phyloP scores from a whole-genome alignment of 2,113 vertebrate species.

The Chaenocephalus aceratus region DNA sequence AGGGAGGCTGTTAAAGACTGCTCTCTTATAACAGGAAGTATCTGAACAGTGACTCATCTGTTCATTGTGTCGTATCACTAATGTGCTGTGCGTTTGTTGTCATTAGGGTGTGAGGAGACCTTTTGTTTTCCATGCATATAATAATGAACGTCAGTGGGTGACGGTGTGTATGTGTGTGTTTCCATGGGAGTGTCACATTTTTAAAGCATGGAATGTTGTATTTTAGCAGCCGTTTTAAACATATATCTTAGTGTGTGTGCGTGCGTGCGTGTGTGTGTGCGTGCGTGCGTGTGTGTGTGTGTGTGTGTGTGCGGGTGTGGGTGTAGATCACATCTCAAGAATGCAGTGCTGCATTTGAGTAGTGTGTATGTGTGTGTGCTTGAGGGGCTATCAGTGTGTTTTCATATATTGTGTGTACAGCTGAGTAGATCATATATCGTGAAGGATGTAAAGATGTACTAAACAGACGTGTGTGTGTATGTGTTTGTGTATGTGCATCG shows the following conservation, averaged over 20 bases:
- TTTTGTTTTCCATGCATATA: slow-evolving; percentile 4
- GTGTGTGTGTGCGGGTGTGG: background rate
- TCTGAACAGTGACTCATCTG: slow-evolving; percentile 76
- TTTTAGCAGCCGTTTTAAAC: slow-evolving; percentile 13
- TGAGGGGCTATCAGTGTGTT: slow-evolving; percentile 42
- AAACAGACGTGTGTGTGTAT: background rate
- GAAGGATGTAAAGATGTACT: slow-evolving; percentile 21
- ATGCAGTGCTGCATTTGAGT: slow-evolving; percentile 43
- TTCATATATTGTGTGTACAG: slow-evolving; percentile 20
- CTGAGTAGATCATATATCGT: slow-evolving; percentile 38
- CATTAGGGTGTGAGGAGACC: slow-evolving; percentile 12
- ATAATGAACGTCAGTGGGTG: slow-evolving; percentile 14
- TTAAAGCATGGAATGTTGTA: background rate
- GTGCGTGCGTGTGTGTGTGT: background rate
- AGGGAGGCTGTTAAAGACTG: slow-evolving; percentile 65
- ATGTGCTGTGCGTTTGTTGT: slow-evolving; percentile 37
- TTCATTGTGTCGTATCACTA: slow-evolving; percentile 47
- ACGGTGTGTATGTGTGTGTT: background rate
- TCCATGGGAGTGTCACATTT: background rate
- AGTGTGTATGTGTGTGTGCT: slow-evolving; percentile 24
- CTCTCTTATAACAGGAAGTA: slow-evolving; percentile 79
- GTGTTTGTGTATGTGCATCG: background rate
- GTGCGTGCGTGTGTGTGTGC: slow-evolving; percentile 5
- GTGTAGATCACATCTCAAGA: slow-evolving; percentile 54
- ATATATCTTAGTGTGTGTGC: background rate